phyloP scores from a whole-genome alignment of 2,888 invertebrate genomes.

The Orchesellides sinensis region DNA sequence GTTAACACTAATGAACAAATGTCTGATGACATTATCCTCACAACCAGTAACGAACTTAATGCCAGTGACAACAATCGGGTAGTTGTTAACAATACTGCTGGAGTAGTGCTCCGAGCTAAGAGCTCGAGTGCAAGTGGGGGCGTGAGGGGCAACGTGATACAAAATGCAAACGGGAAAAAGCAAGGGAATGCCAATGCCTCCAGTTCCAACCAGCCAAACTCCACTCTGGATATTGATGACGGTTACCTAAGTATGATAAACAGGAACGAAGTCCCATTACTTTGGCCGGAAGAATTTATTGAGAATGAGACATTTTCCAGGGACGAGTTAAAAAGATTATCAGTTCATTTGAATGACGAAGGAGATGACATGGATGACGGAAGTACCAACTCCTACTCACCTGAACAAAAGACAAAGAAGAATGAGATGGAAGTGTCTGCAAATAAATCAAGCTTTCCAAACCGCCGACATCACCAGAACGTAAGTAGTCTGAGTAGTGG shows the following conservation, averaged over 20 bases:
- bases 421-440: not conserved
- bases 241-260: slow-evolving; percentile 75
- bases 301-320: slow-evolving; percentile 74
- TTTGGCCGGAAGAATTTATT: slow-evolving; percentile 74
- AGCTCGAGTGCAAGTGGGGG: not conserved
- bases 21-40: not conserved
- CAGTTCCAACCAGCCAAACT: slow-evolving; percentile 12
- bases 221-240: slow-evolving; percentile 71
- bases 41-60: not conserved
- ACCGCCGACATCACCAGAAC: not conserved
- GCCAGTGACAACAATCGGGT: not conserved
- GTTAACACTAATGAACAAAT: not conserved
- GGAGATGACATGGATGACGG: not conserved
- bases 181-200: slow-evolving; percentile 19
- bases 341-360: slow-evolving; percentile 62
- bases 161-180: slow-evolving; percentile 1
- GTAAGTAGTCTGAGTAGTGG: slow-evolving; percentile 37
- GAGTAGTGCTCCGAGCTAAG: slow-evolving; percentile 35
- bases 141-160: slow-evolving; percentile 45
- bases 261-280: slow-evolving; percentile 69
- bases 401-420: slow-evolving; percentile 7
- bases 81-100: slow-evolving; percentile 17
- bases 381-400: slow-evolving; percentile 28
- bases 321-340: slow-evolving; percentile 71
- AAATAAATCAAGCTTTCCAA: slow-evolving; percentile 20